Evolutionary conservation across 2,888 invertebrate genomes (phyloP), one percentile per base, ranked within the genome.

Genomic region (Alentia gelatinosa): DNA sequence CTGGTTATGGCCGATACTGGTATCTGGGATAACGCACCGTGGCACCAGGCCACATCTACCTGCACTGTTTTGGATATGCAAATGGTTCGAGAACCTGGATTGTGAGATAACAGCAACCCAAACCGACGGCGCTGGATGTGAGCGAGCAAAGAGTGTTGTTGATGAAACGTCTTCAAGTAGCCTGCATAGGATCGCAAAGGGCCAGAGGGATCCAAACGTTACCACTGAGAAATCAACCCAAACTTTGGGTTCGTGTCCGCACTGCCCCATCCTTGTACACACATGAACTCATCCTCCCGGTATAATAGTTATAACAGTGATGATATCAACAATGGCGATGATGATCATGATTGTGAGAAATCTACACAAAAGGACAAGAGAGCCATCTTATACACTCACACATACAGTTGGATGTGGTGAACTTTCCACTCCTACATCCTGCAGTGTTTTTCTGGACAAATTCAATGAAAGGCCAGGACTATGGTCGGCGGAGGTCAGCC

Each of bases 401-500:
- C 68, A 30, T 26, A 3, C 68, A 68, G 30, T 30, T 19, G 68
- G 26, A 68, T 68, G 30, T 26, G 26, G 33, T 12, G 30, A 68
- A 68, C 68, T 19, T 56, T 68, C 68, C 68, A 12, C 68, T 68
- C 12, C 26, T 74, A 12, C 74, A 74, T 74, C 79, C 79, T 23
- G 19, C 39, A n/a, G 39, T 39, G 79, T 39, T 79, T 75, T 79
- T n/a, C n/a, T 79, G 79, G 79, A 79, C 79, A 79, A 79, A 79
- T 79, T 79, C 79, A 39, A 79, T 39, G 79, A 39, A 79, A 79
- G 79, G 79, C 79, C 79, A 79, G 37, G 1, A 79, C 79, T 5
- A 74, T 37, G 79, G 79, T 79, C 79, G 79, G 79, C 79, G 79
- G 79, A 79, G 79, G 79, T 79, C 79, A 79, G 79, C 79, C 79